Percentiles rank a stretch among this genome's conserved stretches.
Conservation (phyloP, 2,797 vertebrate genomes). For the Periophthalmus magnuspinnatus region DNA sequence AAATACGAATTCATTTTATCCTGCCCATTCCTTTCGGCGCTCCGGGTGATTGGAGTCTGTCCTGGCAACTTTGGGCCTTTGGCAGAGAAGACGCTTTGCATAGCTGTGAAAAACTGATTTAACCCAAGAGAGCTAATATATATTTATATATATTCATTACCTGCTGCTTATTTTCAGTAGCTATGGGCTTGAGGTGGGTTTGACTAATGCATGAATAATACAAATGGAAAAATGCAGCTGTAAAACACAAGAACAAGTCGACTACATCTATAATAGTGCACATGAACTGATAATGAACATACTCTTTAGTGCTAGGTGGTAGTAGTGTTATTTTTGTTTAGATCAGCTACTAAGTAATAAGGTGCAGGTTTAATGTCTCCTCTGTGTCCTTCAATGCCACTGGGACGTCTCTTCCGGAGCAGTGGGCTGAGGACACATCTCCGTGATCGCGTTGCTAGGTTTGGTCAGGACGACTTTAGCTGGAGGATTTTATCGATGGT, state of each 20-base stretch:
- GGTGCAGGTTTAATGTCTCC: too few relatives aligned
- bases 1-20: neutral
- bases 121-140: neutral
- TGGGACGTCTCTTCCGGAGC: too few relatives aligned
- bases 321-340: too few relatives aligned
- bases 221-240: neutral
- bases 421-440: too few relatives aligned
- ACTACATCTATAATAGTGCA: neutral
- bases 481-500: too few relatives aligned
- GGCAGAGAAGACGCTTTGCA: neutral
- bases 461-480: too few relatives aligned
- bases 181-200: neutral
- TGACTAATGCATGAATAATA: neutral
- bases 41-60: neutral
- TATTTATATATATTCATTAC: neutral
- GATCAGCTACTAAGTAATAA: too few relatives aligned
- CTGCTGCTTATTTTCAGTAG: neutral
- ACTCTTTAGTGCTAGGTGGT: too few relatives aligned
- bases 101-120: neutral
- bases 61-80: neutral
- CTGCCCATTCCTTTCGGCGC: neutral
- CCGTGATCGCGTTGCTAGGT: too few relatives aligned
- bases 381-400: too few relatives aligned
- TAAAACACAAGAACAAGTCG: neutral
- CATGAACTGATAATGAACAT: too few relatives aligned